Base-by-base conservation (phyloP, 2,888 invertebrate genomes). In the Acanthosepion pharaonis region DNA sequence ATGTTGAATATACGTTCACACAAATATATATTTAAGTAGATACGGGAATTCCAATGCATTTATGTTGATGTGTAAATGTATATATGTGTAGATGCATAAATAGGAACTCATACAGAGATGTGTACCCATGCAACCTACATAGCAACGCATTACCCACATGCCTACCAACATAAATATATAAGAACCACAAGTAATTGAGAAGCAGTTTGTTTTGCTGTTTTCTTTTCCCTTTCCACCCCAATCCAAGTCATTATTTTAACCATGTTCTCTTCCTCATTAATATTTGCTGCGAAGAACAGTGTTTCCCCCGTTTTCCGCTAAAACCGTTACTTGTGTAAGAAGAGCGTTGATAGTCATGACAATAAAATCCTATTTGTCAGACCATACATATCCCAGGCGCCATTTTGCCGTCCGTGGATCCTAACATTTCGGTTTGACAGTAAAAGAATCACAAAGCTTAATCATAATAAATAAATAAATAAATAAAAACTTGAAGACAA, bases 281-380 rank as follows among this genome's bases (percentile, higher is more conserved):
- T 78, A 78, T 78, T 78, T 78, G 33, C 78, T n/a, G 33, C 78
- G 78, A 78, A 78, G 78, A 78, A 78, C n/a, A 78, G n/a, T 11
- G 78, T 78, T 15, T 78, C n/a, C 78, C 11, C 18, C n/a, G n/a
- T 78, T 78, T 78, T 15, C 78, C 78, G 78, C 78, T n/a, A 78
- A 78, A 78, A 78, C 78, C 78, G 78, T 78, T 78, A 78, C 78
- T 78, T 78, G 78, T 78, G n/a, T 78, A 33, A 33, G 78, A 78
- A 78, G 78, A 78, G n/a, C 59, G 23, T 23, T 78, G 78, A 78
- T 78, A n/a, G 11, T 78, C 78, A 78, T 78, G n/a, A 33, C n/a
- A 78, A 78, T 78, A 78, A 78, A 78, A 78, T 78, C 78, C 78
- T 78, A 78, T 78, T 78, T 78, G 78, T 78, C 78, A 78, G 78